Evolutionary conservation across 2,113 vertebrate species (phyloP).

Genomic region (Gallinago jamesoni): DNA sequence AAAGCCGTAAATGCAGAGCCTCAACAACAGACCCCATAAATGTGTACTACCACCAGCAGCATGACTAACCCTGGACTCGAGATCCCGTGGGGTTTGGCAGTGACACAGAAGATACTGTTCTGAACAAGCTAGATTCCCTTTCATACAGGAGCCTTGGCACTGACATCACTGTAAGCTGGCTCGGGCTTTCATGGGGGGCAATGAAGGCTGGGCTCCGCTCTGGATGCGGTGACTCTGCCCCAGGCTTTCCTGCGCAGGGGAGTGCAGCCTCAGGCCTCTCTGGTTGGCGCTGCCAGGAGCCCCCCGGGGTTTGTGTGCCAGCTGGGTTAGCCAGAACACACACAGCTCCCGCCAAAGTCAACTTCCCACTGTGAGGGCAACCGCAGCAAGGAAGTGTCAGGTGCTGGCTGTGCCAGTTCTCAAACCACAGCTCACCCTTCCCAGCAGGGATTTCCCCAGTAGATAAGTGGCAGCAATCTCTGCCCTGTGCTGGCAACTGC

Average conservation of each 20-base stretch:
- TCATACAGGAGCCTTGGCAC: slow-evolving; percentile 12
- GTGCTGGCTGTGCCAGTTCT: background rate
- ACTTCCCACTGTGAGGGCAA: background rate
- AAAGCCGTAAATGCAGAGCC: slow-evolving; percentile 32
- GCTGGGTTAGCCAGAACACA: slow-evolving; percentile 37
- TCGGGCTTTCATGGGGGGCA: background rate
- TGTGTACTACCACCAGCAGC: slow-evolving; percentile 20
- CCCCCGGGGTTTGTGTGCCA: background rate
- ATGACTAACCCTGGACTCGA: background rate
- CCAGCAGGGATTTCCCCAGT: background rate
- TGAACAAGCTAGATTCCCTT: slow-evolving; percentile 17
- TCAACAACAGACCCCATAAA: slow-evolving; percentile 2
- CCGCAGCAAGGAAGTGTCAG: background rate
- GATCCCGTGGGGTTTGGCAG: slow-evolving; percentile 32
- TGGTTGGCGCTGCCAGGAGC: background rate
- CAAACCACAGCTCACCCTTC: background rate
- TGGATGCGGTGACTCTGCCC: background rate
- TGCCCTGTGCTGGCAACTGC: background rate
- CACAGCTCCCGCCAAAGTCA: slow-evolving; percentile 40
- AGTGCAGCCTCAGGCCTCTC: background rate
- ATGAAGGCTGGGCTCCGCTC: background rate
- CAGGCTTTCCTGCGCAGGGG: background rate
- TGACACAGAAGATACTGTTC: background rate
- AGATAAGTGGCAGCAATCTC: background rate
- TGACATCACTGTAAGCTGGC: background rate